Percentiles rank a stretch among this genome's conserved stretches.
Conservation (phyloP, 64 coral and sea anemone species). For the Actinia equina region DNA sequence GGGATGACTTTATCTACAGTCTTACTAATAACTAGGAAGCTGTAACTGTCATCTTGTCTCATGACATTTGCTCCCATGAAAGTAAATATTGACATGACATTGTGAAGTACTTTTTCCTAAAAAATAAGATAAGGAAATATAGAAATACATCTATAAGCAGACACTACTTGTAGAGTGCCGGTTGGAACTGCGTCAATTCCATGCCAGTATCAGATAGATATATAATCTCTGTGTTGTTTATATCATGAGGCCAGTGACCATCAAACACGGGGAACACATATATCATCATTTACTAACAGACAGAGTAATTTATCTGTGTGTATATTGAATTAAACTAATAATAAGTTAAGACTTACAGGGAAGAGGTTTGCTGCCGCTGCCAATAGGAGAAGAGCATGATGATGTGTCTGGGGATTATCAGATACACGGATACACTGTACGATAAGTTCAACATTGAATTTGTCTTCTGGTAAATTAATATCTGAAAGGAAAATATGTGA, state of each 20-base stretch:
- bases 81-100: conserved; percentile 98
- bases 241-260: conserved; percentile 16
- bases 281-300: conserved; percentile 15
- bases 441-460: conserved; percentile 95
- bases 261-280: conserved; percentile 31
- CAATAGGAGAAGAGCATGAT: conserved; percentile 80
- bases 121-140: neutral
- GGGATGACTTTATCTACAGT: conserved; percentile 93
- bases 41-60: conserved; percentile 94
- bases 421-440: conserved; percentile 96
- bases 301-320: neutral
- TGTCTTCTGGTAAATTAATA: conserved; percentile 72
- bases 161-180: neutral
- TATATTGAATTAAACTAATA: neutral
- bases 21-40: conserved; percentile 93
- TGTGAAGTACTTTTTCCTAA: conserved; percentile 97
- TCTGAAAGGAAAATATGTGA: conserved; percentile 17
- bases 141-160: neutral
- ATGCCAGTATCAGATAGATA: conserved; percentile 2
- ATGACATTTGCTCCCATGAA: conserved; percentile 93
- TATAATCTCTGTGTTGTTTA: conserved; percentile 2
- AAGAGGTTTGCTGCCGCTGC: conserved; percentile 79
- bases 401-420: conserved; percentile 92
- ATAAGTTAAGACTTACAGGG: conserved; percentile 51
- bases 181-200: neutral